These are phyloP conservation scores for Xiphophorus hellerii DNA, from an alignment of 2,113 vertebrate species.

Conservation along the genomic window DNA sequence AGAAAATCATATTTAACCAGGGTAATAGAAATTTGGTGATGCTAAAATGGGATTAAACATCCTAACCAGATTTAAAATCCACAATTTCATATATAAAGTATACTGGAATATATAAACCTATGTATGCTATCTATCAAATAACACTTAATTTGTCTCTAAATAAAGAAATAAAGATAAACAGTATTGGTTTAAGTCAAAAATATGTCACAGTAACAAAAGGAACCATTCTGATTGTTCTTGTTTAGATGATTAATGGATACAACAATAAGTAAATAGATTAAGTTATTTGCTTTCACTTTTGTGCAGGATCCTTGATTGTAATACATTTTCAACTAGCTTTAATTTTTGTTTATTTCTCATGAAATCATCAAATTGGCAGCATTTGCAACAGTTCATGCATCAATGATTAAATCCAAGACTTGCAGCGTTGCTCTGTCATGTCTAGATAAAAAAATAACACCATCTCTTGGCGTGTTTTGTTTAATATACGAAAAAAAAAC, in stretches of 20 bases:
- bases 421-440: background rate
- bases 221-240: background rate
- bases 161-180: background rate
- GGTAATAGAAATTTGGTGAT: slow-evolving; percentile 1
- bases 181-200: background rate
- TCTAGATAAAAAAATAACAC: background rate
- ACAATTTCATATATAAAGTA: background rate
- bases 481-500: background rate
- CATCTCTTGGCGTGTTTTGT: background rate
- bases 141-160: background rate
- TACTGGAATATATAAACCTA: background rate
- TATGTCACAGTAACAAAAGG: background rate
- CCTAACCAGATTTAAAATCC: slow-evolving; percentile 1
- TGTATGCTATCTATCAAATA: too few species aligned
- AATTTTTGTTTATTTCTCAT: background rate
- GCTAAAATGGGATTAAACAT: background rate
- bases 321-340: background rate
- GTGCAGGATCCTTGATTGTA: too few species aligned
- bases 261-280: background rate
- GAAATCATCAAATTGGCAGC: background rate
- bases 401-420: background rate
- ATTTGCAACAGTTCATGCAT: background rate
- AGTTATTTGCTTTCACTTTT: background rate
- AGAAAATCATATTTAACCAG: background rate
- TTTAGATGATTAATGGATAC: background rate